These are phyloP conservation scores for Synergus laeviventris DNA, from an alignment of 2,888 invertebrate species.

Conservation along the genomic window DNA sequence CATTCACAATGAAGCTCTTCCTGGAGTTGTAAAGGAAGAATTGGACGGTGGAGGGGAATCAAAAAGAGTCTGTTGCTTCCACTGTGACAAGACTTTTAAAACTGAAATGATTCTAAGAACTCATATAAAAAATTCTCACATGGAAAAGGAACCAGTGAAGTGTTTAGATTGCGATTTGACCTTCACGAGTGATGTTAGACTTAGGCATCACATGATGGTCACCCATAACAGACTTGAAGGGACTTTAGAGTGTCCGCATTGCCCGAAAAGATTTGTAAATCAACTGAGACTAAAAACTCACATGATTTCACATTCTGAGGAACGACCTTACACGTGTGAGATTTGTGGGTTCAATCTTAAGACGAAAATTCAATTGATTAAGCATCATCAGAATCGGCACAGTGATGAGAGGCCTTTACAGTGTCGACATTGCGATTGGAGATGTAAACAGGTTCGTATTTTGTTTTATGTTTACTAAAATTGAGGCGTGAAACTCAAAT, in stretches of 20 bases:
- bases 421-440: constrained; percentile 71
- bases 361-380: constrained; percentile 73
- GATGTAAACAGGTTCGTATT: constrained; percentile 67
- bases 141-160: constrained; percentile 72
- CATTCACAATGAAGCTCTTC: constrained; percentile 69
- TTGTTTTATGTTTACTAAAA: background rate
- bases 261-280: constrained; percentile 73
- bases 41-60: constrained; percentile 50
- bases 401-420: constrained; percentile 73
- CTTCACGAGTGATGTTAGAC: constrained; percentile 71
- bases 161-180: constrained; percentile 70
- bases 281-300: constrained; percentile 72
- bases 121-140: constrained; percentile 73
- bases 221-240: constrained; percentile 71
- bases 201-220: constrained; percentile 74
- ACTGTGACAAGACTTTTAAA: constrained; percentile 73
- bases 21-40: constrained; percentile 59
- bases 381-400: constrained; percentile 74
- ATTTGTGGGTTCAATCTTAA: constrained; percentile 73
- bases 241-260: constrained; percentile 71
- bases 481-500: too few relatives aligned
- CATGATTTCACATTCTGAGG: constrained; percentile 74
- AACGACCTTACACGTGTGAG: constrained; percentile 71
- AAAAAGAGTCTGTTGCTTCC: constrained; percentile 69
- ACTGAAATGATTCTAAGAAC: constrained; percentile 74